These are phyloP conservation scores for Pocillopora verrucosa DNA, from an alignment of 64 coral and sea anemone genomes.

Conservation along the genomic window DNA sequence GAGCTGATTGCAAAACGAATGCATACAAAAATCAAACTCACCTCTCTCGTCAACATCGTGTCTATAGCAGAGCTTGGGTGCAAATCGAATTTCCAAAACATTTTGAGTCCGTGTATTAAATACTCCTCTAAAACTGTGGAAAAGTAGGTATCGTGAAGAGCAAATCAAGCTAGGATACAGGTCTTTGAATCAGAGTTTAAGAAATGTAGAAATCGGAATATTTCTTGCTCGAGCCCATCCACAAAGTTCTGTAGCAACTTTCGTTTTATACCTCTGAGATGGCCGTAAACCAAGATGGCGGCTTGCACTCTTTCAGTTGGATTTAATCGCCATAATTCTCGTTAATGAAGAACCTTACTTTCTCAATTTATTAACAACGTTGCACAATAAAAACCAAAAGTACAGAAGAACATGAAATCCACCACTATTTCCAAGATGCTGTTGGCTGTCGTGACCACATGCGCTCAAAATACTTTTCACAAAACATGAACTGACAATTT, in stretches of 20 bases:
- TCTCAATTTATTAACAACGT: conserved; percentile 4
- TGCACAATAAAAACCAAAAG: conserved; percentile 26
- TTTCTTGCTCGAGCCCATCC: conserved; percentile 52
- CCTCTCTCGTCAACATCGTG: conserved; percentile 93
- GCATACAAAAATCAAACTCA: conserved; percentile 37
- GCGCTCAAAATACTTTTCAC: conserved; percentile 44
- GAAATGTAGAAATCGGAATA: conserved; percentile 21
- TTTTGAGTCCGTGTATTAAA: conserved; percentile 49
- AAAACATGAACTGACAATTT: conserved; percentile 2
- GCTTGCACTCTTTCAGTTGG: background rate
- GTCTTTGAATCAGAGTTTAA: conserved; percentile 34
- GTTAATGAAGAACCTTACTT: background rate
- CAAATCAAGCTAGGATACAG: conserved; percentile 53
- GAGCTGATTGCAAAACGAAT: background rate
- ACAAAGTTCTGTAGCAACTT: conserved; percentile 11
- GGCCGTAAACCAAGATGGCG: conserved; percentile 30
- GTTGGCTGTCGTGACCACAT: conserved; percentile 54
- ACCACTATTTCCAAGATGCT: conserved; percentile 34
- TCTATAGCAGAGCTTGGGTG: conserved; percentile 89
- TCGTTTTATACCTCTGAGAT: background rate
- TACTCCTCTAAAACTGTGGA: conserved; percentile 5
- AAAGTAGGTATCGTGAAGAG: conserved; percentile 45
- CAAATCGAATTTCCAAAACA: conserved; percentile 99
- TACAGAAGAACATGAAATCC: conserved; percentile 29
- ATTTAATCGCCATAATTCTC: conserved; percentile 5